Evolutionary conservation across 1,140 invertebrate species (phyloP).

Genomic region (Pararge aegeria): DNA sequence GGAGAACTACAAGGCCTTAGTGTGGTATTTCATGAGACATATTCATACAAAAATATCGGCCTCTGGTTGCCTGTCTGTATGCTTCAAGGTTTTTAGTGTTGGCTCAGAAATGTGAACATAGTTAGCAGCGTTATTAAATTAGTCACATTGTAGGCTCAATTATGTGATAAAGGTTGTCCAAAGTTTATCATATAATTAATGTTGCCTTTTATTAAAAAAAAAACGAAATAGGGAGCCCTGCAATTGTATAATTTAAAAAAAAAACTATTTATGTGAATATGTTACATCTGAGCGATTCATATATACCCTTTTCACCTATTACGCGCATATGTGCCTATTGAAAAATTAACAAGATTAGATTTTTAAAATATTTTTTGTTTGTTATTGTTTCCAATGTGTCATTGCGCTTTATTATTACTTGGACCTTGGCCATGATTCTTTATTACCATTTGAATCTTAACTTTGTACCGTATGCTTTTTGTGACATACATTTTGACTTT

Average conservation of each 20-base stretch:
- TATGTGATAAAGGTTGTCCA: conserved; percentile 47
- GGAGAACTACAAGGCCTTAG: too few species aligned
- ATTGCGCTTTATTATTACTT: conserved; percentile 46
- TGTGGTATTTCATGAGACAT: too few species aligned
- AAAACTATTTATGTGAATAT: conserved; percentile 9
- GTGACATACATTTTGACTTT: too few species aligned
- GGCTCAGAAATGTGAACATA: neutral
- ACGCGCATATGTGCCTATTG: conserved; percentile 62
- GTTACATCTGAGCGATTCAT: conserved; percentile 50
- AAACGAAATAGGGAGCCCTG: conserved; percentile 19
- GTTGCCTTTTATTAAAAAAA: conserved; percentile 24
- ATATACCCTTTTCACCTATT: conserved; percentile 61
- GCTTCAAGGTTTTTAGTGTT: neutral
- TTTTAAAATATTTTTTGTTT: conserved; percentile 35
- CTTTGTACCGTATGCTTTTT: too few species aligned
- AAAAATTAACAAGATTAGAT: conserved; percentile 46
- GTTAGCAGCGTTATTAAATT: neutral
- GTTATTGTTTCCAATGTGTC: conserved; percentile 47
- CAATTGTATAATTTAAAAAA: conserved; percentile 36
- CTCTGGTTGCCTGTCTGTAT: too few species aligned
- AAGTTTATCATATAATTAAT: conserved; percentile 22
- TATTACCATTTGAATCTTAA: too few species aligned
- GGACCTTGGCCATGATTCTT: too few species aligned
- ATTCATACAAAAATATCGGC: too few species aligned
- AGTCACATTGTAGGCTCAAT: conserved; percentile 52